Percentiles rank a stretch among this genome's conserved stretches.
Evolutionary conservation across 2,113 vertebrate species (phyloP).

Genomic region (Mesoclemmys tuberculata): DNA sequence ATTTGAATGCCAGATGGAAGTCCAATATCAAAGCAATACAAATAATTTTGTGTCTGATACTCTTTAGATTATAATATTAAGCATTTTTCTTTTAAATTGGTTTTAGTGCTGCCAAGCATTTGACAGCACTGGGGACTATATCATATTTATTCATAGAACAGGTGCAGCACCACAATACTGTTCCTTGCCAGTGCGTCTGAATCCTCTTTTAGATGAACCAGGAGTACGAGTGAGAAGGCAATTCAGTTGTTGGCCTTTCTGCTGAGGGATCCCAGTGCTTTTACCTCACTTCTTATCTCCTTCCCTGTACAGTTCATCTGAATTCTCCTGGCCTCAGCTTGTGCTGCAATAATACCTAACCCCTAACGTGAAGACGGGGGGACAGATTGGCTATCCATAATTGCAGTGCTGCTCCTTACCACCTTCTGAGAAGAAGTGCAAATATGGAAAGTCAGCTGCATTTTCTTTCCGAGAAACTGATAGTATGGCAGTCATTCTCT

Average conservation of each 20-base stretch:
- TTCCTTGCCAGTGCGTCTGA: conserved; percentile 9
- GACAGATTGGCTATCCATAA: neutral
- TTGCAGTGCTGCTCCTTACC: neutral
- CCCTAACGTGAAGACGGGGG: accelerated
- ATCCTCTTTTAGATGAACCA: neutral
- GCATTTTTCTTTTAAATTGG: conserved; percentile 65
- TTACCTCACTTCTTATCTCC: neutral
- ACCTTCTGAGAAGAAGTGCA: neutral
- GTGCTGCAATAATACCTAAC: neutral
- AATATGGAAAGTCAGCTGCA: neutral
- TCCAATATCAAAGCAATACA: conserved; percentile 24
- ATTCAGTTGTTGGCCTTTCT: neutral
- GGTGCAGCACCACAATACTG: neutral
- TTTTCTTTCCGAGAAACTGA: neutral
- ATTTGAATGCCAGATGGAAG: neutral
- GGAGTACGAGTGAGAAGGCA: neutral
- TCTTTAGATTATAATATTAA: conserved; percentile 47
- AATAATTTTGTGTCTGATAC: conserved; percentile 34
- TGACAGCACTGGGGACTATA: conserved; percentile 46
- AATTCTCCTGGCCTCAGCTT: accelerated
- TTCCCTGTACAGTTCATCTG: neutral
- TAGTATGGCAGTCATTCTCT: neutral
- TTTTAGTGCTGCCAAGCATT: conserved; percentile 51
- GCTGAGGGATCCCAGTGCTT: neutral
- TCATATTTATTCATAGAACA: conserved; percentile 33